Evolutionary conservation across 1,140 invertebrate genomes (phyloP).

Genomic region (Radopholus similis): DNA sequence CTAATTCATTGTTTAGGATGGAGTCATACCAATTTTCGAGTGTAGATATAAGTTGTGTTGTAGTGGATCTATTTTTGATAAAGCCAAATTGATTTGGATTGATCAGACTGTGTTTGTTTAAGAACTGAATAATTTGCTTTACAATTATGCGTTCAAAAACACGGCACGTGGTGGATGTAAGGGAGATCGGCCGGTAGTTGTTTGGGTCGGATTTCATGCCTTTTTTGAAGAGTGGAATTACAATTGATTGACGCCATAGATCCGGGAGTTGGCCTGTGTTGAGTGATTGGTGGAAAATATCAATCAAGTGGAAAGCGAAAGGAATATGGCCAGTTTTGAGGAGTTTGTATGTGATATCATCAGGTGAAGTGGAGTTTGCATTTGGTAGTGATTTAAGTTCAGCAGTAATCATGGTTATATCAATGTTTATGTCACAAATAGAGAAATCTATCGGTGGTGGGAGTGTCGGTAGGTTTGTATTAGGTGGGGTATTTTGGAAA

Average conservation of each 20-base stretch:
- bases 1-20: background rate
- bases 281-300: background rate
- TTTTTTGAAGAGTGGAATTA: constrained; percentile 2
- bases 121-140: background rate
- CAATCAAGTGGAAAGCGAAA: background rate
- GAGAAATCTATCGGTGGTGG: background rate
- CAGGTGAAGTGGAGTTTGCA: constrained; percentile 8
- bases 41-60: background rate
- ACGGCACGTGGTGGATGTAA: constrained; percentile 1
- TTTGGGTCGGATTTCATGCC: background rate
- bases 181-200: constrained; percentile 9
- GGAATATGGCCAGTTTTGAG: background rate
- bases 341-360: constrained; percentile 2
- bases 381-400: background rate
- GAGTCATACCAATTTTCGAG: background rate
- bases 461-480: background rate
- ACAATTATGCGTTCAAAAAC: background rate
- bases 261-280: background rate
- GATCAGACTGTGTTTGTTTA: background rate
- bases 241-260: background rate
- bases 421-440: background rate
- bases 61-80: background rate
- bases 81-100: background rate
- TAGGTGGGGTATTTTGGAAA: background rate
- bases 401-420: background rate